Evolutionary conservation across 2,888 invertebrate genomes (phyloP).

Genomic region (Epistrophe grossulariae): DNA sequence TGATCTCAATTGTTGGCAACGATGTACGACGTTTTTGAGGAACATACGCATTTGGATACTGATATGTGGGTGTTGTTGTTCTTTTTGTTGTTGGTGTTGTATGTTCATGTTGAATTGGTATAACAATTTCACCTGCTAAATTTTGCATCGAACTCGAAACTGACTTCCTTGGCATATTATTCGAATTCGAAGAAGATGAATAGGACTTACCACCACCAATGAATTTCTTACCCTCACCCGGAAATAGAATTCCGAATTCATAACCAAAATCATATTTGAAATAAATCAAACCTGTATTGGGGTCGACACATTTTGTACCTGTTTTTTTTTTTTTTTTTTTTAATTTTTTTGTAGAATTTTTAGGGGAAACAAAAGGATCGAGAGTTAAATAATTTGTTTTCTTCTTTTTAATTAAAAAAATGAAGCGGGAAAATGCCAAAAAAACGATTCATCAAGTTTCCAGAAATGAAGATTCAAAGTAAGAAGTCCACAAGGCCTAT

Average conservation of each 20-base stretch:
- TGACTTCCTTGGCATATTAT: conserved; percentile 58
- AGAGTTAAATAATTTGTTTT: conserved; percentile 20
- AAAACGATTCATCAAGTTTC: neutral
- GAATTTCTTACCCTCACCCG: conserved; percentile 87
- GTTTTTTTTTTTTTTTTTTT: conserved; percentile 63
- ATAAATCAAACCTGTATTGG: conserved; percentile 90
- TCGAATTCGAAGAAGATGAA: conserved; percentile 76
- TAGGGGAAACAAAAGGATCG: conserved; percentile 46
- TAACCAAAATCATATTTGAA: conserved; percentile 93
- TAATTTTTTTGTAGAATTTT: conserved; percentile 39
- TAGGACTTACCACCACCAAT: conserved; percentile 82
- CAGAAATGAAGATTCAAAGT: neutral
- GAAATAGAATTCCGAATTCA: conserved; percentile 90
- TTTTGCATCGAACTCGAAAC: conserved; percentile 83
- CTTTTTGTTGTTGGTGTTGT: conserved; percentile 73
- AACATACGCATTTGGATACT: conserved; percentile 63
- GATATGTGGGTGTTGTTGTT: conserved; percentile 63
- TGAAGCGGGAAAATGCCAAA: conserved; percentile 12
- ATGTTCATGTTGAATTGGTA: conserved; percentile 88
- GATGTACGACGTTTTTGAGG: conserved; percentile 82
- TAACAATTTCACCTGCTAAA: conserved; percentile 86
- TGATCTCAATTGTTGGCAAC: conserved; percentile 83
- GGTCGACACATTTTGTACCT: conserved; percentile 91
- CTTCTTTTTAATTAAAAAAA: neutral
- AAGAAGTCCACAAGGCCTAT: neutral